Base-by-base conservation (phyloP, 2,113 vertebrate genomes). In the Tringa solitaria region DNA sequence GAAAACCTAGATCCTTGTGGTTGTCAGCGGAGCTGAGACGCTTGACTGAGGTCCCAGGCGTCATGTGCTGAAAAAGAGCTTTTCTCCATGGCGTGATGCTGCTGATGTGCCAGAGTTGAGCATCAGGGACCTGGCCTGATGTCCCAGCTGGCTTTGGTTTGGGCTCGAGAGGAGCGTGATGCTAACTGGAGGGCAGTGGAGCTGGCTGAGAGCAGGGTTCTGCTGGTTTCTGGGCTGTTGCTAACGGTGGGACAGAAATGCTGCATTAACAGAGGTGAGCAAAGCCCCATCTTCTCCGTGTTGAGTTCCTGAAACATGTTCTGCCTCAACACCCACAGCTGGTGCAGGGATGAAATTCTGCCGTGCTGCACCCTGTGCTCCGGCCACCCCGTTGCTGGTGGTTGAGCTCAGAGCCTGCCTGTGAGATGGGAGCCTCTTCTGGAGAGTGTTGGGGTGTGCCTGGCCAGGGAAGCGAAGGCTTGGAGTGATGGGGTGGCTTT, bases 361-460 rank as follows among this genome's bases (percentile, higher is more conserved):
- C 48, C 0, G 0, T 61, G 48, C 37, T 78, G 60, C 16, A n/a
- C 2, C 0, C 4, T 11, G 3, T 46, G 2, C 56, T 75, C 10
- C 7, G 18, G 14, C 7, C 72, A n/a, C 28, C 4, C 20, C 0
- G 0, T 1, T 39, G 50, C 39, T 45, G 10, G 21, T n/a, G 19
- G 8, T 30, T 1, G 9, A 39, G 32, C 46, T 78, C 2, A 2
- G 28, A 87, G 41, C 16, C 27, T 64, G 23, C 27, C 9, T 46
- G 27, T 1, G 14, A 37, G 32, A 4, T 76, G 43, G 86, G 67
- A 83, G 8, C 72, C 67, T 78, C 35, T 84, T 37, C 50, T 5
- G 17, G 69, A 9, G 56, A 22, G 10, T 0, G 1, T 1, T 72
- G 48, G 57, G 39, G 8, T 74, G 35, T 84, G 30, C 33, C 39